phyloP scores from a whole-genome alignment of 2,888 invertebrate species.

The Bhutanitis thaidina region DNA sequence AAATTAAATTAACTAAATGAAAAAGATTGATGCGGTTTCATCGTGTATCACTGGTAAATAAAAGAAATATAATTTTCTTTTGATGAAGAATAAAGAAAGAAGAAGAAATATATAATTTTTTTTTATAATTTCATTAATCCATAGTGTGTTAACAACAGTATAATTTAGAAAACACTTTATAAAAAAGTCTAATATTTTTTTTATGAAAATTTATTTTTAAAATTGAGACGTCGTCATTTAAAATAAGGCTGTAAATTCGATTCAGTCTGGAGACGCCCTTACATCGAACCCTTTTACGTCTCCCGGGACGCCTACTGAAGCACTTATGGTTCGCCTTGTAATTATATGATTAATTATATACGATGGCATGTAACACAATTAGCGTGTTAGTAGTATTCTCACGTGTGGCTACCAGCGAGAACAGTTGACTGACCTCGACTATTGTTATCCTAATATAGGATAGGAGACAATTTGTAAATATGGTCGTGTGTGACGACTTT shows the following conservation, averaged over 20 bases:
- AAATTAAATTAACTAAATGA: no score
- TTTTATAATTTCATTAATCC: no score
- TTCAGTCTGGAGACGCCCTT: background rate
- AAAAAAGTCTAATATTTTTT: no score
- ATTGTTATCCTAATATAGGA: constrained; percentile 18
- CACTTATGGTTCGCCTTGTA: constrained; percentile 1
- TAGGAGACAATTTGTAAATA: constrained; percentile 2
- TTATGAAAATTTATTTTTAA: no score
- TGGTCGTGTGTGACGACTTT: background rate
- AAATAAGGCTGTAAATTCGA: background rate
- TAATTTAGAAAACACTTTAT: no score
- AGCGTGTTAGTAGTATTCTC: constrained; percentile 9
- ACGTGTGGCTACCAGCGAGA: constrained; percentile 1
- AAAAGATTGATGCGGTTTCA: no score
- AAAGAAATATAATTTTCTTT: no score
- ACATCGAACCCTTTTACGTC: background rate
- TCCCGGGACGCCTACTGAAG: background rate
- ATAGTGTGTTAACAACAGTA: no score
- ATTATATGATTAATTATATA: constrained; percentile 12
- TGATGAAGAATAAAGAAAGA: no score
- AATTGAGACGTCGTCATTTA: no score
- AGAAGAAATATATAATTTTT: no score
- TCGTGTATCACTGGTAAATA: no score
- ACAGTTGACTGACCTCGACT: constrained; percentile 19
- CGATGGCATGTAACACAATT: constrained; percentile 8